Conservation (phyloP, 2,113 vertebrate species). For the Sceloporus undulatus region DNA sequence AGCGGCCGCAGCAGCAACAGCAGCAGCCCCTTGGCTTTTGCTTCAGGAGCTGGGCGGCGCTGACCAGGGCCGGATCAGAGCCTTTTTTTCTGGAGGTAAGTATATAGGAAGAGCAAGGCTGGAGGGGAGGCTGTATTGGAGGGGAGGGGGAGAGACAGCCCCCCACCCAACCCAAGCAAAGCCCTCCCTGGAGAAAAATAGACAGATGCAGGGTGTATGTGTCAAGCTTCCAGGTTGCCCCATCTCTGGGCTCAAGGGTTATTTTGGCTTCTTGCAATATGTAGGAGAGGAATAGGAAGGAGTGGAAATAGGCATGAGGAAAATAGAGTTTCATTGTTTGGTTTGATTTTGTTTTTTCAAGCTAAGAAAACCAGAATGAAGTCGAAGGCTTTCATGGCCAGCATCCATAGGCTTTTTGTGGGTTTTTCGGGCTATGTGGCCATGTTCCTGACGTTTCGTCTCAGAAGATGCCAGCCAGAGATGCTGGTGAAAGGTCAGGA, state of each 20-base stretch:
- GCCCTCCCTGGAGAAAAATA: background rate
- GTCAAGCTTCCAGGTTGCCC: conserved; percentile 9
- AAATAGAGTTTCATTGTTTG: conserved; percentile 12
- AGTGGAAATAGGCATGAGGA: conserved; percentile 39
- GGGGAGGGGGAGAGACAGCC: background rate
- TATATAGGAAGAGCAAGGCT: conserved; percentile 52
- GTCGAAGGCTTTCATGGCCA: too few relatives aligned
- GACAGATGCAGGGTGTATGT: too few relatives aligned
- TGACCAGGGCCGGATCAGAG: conserved; percentile 14
- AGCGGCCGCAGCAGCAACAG: conserved; percentile 6
- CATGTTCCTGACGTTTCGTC: too few relatives aligned
- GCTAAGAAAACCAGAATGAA: background rate
- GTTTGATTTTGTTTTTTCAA: background rate
- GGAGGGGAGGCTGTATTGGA: conserved; percentile 33
- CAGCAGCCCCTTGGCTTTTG: background rate
- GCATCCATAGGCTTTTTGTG: too few relatives aligned
- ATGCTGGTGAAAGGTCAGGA: too few relatives aligned
- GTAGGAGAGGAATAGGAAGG: conserved; percentile 2
- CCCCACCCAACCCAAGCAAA: background rate
- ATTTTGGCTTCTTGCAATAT: background rate
- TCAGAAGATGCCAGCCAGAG: too few relatives aligned
- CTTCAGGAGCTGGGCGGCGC: conserved; percentile 29
- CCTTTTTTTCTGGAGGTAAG: conserved; percentile 69
- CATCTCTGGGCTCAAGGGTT: conserved; percentile 9
- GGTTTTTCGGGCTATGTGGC: too few relatives aligned